Base-by-base conservation (phyloP, 2,888 invertebrate species). In the Desoria tigrina region DNA sequence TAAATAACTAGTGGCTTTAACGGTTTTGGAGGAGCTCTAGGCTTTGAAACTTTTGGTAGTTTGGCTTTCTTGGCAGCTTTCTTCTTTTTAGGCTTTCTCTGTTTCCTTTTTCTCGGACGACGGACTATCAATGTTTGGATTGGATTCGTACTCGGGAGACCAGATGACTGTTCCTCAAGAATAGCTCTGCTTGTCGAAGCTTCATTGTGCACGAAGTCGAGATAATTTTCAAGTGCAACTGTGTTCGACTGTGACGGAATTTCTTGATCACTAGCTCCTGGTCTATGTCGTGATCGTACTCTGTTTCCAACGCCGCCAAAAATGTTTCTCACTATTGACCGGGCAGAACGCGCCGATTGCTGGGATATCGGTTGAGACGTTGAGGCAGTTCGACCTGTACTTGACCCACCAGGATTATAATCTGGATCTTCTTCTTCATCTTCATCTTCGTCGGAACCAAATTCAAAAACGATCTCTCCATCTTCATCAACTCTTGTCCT, bases 401-500 rank as follows among this genome's bases (percentile, higher is more conserved):
- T n/a, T n/a, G n/a, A n/a, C 45, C 16, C 45, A 9, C 45, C 7
- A 6, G 55, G 55, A n/a, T 18, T 16, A 26, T 57, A 57, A 23
- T 57, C 42, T 39, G 39, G 42, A 23, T 57, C 57, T 16, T 55
- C 55, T 32, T 55, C 32, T 21, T 55, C 55, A 4, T 55, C 55
- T 32, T n/a, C 61, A 0, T 50, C 59, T 21, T 49, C 21, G 1
- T 66, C 66, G 2, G 68, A 71, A 16, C 61, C 68, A 62, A 73
- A 73, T 24, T 71, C 71, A 32, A 62, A 57, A 7, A 42, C 26
- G 39, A 61, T 61, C 63, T 71, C 65, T n/a, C 73, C 73, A 39
- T 71, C 58, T 11, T 60, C 57, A 23, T 64, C 69, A 1, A 69
- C 58, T 1, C 65, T 63, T 26, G 67, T 66, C 9, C 69, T 63